Evolutionary conservation across 2,113 vertebrate species (phyloP).

Genomic region (Mobula birostris): DNA sequence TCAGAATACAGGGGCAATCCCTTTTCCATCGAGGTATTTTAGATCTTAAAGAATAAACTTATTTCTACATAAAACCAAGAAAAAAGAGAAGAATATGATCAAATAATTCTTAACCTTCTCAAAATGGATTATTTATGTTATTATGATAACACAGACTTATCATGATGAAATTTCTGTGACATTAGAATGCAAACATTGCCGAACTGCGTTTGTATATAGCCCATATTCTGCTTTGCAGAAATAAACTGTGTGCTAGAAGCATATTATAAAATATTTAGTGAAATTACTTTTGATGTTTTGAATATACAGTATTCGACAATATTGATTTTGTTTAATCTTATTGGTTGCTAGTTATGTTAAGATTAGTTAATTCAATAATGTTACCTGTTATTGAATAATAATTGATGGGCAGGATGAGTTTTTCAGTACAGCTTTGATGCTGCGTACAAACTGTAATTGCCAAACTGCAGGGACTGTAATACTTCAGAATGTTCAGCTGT

Average conservation of each 20-base stretch:
- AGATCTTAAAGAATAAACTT: slow-evolving; percentile 17
- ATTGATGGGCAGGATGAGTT: not conserved
- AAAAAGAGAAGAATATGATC: not conserved
- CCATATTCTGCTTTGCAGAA: too few relatives aligned
- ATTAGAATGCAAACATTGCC: slow-evolving; percentile 18
- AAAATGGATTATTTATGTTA: slow-evolving; percentile 1
- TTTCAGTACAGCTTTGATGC: not conserved
- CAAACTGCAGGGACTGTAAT: not conserved
- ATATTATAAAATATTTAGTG: not conserved
- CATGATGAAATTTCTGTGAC: not conserved
- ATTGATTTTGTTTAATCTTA: not conserved
- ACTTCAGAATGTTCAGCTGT: not conserved
- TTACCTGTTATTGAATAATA: not conserved
- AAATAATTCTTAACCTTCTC: not conserved
- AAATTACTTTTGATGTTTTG: slow-evolving; percentile 23
- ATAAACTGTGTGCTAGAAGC: not conserved
- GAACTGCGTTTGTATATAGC: not conserved
- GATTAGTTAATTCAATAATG: not conserved
- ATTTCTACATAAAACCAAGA: not conserved
- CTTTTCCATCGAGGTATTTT: slow-evolving; percentile 2
- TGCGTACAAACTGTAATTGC: not conserved
- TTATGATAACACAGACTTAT: not conserved
- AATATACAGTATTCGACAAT: not conserved
- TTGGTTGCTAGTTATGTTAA: not conserved
- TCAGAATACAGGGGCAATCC: not conserved